phyloP scores from a whole-genome alignment of 2,888 invertebrate species.

The Seira ritae region DNA sequence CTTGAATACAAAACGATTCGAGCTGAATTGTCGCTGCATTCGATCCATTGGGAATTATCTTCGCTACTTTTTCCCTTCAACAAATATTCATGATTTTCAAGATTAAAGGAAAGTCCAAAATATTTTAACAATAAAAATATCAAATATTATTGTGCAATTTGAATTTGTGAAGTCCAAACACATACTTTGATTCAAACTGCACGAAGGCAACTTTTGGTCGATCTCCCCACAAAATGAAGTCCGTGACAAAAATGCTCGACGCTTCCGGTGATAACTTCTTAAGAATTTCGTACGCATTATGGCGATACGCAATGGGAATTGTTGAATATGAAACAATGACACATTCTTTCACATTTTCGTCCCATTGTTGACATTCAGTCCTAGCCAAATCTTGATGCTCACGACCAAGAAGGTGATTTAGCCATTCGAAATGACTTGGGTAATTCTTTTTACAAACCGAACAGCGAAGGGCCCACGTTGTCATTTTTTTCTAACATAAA shows the following conservation, averaged over 20 bases:
- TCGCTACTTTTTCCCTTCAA: neutral
- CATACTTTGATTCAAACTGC: slow-evolving; percentile 29
- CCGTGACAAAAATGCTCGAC: slow-evolving; percentile 8
- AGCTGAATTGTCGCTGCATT: neutral
- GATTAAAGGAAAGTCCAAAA: neutral
- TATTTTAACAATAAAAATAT: no score
- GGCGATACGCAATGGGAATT: neutral
- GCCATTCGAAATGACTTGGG: neutral
- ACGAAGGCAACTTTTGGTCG: slow-evolving; percentile 19
- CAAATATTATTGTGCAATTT: no score
- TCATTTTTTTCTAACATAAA: neutral
- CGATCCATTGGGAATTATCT: neutral
- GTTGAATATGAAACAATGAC: neutral
- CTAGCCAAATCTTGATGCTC: slow-evolving; percentile 4
- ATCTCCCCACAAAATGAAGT: neutral
- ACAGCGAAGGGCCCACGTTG: neutral
- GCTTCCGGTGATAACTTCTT: neutral
- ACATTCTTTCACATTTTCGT: neutral
- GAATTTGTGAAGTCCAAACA: no score
- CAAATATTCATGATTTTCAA: neutral
- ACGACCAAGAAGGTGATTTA: neutral
- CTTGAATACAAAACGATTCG: neutral
- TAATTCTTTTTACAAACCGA: neutral
- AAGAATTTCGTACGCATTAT: neutral
- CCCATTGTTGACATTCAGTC: neutral